phyloP scores from a whole-genome alignment of 2,113 vertebrate species.

The Dermatemys mawii region DNA sequence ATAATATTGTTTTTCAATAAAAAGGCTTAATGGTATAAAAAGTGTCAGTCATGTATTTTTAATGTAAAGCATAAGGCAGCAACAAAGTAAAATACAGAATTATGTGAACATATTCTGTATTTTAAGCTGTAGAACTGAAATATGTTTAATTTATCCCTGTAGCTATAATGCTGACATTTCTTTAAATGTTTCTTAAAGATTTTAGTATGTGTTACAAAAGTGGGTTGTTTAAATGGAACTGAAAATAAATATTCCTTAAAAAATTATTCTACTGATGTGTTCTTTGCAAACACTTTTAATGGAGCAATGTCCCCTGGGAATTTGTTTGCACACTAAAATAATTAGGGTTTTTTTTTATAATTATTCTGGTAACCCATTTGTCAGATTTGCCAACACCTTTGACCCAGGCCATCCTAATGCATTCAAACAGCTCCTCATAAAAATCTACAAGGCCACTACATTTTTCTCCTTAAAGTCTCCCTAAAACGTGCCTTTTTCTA shows the following conservation, averaged over 20 bases:
- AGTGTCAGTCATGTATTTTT: conserved; percentile 76
- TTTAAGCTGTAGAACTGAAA: conserved; percentile 76
- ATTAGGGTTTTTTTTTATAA: neutral
- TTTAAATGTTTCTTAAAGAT: conserved; percentile 77
- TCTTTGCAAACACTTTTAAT: conserved; percentile 48
- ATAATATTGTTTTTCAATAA: conserved; percentile 85
- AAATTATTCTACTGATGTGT: conserved; percentile 55
- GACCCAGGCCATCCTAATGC: neutral
- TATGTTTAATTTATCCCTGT: conserved; percentile 73
- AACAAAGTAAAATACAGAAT: conserved; percentile 64
- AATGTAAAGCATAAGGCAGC: conserved; percentile 65
- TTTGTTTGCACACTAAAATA: neutral
- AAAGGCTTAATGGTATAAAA: conserved; percentile 72
- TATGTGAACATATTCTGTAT: conserved; percentile 70
- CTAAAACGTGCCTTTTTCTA: neutral
- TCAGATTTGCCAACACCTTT: neutral
- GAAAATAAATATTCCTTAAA: conserved; percentile 79
- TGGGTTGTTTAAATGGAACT: conserved; percentile 75
- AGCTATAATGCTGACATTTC: conserved; percentile 74
- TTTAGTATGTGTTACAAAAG: conserved; percentile 73
- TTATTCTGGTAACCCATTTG: neutral
- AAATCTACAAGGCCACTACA: neutral
- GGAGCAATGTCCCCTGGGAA: neutral
- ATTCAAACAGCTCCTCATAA: neutral
- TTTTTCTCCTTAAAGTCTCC: neutral